A percentile compares a stretch with the other conserved stretches of the same genome.
Conservation (phyloP, 1,140 invertebrate genomes). For the Calosoma granatense region DNA sequence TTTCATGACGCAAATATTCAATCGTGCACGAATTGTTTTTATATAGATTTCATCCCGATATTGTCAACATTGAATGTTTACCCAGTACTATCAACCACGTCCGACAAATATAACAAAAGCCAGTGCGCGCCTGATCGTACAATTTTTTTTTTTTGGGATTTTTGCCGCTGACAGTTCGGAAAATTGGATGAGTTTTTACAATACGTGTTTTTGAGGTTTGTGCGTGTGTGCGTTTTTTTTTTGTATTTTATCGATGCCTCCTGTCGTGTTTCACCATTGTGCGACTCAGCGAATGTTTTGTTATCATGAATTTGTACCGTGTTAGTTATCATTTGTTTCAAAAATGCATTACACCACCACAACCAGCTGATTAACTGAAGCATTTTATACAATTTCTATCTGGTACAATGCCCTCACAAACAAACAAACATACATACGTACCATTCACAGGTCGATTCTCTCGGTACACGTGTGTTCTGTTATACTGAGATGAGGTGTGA, state of each 20-base stretch:
- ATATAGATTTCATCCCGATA: neutral
- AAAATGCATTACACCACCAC: too few species aligned
- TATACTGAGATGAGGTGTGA: too few species aligned
- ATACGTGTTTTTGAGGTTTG: conserved; percentile 1
- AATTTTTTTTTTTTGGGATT: neutral
- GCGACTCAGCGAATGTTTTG: neutral
- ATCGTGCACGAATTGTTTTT: conserved; percentile 4
- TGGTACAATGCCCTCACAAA: too few species aligned
- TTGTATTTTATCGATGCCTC: neutral
- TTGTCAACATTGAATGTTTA: neutral
- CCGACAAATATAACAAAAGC: neutral
- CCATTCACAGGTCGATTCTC: too few species aligned
- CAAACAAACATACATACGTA: too few species aligned
- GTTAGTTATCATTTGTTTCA: neutral
- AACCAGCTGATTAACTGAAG: too few species aligned
- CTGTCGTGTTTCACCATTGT: neutral
- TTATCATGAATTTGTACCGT: neutral
- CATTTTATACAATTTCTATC: too few species aligned
- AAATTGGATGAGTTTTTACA: conserved; percentile 8
- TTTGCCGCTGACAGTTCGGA: conserved; percentile 3
- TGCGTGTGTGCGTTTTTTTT: neutral
- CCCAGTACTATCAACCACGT: neutral
- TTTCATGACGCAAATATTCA: neutral
- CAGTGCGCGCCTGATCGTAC: neutral
- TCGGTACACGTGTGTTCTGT: too few species aligned